A percentile compares a stretch with the other conserved stretches of the same genome.
These are phyloP conservation scores for Drosophila nr. perissopoda DNA, from an alignment of 2,888 invertebrate species.

Conservation along the genomic window DNA sequence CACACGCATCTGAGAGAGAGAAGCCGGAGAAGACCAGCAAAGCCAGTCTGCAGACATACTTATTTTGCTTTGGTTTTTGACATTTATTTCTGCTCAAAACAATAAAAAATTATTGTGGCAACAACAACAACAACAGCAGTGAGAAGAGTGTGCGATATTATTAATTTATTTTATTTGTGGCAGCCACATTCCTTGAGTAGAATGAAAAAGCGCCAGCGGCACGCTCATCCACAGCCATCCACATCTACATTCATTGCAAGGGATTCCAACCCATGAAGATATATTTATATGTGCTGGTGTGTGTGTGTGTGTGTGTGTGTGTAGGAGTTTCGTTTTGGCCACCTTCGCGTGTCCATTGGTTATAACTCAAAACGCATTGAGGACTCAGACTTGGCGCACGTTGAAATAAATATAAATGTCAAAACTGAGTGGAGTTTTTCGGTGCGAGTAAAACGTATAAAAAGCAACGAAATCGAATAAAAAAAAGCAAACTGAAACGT, in stretches of 20 bases:
- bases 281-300: not conserved
- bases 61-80: slow-evolving; percentile 56
- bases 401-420: slow-evolving; percentile 84
- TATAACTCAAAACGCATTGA: slow-evolving; percentile 75
- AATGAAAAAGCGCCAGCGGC: slow-evolving; percentile 43
- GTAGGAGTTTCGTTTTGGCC: slow-evolving; percentile 65
- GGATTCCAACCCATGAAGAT: slow-evolving; percentile 26
- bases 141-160: slow-evolving; percentile 72
- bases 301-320: slow-evolving; percentile 29
- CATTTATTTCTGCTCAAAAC: slow-evolving; percentile 54
- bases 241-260: slow-evolving; percentile 20
- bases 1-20: slow-evolving; percentile 40
- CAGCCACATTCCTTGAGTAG: slow-evolving; percentile 55
- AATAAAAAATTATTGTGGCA: slow-evolving; percentile 6
- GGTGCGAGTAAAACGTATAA: slow-evolving; percentile 54
- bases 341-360: slow-evolving; percentile 79
- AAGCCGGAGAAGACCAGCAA: not conserved
- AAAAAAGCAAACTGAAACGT: slow-evolving; percentile 26
- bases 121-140: slow-evolving; percentile 39
- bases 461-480: slow-evolving; percentile 8
- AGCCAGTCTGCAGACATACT: slow-evolving; percentile 17
- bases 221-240: slow-evolving; percentile 42
- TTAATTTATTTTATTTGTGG: slow-evolving; percentile 67
- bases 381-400: slow-evolving; percentile 69
- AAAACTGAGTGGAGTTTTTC: slow-evolving; percentile 77